Conservation (phyloP, 2,113 vertebrate species). For the Myrmecobius fasciatus region DNA sequence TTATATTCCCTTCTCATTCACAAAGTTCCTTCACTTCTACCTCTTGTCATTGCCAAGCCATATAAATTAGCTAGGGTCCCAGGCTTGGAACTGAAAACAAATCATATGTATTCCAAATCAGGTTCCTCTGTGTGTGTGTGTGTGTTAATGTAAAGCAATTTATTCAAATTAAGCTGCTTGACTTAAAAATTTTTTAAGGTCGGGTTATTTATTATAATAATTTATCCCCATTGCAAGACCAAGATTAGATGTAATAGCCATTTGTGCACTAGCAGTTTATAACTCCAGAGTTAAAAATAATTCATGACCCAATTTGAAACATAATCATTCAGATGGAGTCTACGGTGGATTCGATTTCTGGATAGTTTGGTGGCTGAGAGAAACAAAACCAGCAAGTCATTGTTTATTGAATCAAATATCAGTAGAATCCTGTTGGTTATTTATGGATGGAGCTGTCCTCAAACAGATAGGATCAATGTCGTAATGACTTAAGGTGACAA, state of each 20-base stretch:
- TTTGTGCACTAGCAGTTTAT: neutral
- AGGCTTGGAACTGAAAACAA: neutral
- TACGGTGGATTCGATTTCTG: neutral
- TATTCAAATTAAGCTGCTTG: neutral
- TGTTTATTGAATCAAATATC: neutral
- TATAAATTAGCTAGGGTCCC: neutral
- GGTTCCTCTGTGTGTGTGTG: neutral
- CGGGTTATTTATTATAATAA: neutral
- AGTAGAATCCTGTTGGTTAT: neutral
- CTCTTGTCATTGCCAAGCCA: neutral
- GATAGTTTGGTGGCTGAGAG: neutral
- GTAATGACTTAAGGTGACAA: neutral
- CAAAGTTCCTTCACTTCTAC: neutral
- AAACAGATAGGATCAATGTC: neutral
- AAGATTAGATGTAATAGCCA: neutral
- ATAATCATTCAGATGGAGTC: neutral
- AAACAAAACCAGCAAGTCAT: neutral
- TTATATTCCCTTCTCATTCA: neutral
- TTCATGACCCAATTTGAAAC: neutral
- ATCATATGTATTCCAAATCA: neutral
- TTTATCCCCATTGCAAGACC: neutral
- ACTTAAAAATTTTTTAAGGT: neutral
- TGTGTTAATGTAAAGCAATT: neutral
- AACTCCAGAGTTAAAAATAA: neutral
- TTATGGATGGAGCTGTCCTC: neutral